Conservation (phyloP, 2,888 invertebrate genomes). For the Chesias legatella region DNA sequence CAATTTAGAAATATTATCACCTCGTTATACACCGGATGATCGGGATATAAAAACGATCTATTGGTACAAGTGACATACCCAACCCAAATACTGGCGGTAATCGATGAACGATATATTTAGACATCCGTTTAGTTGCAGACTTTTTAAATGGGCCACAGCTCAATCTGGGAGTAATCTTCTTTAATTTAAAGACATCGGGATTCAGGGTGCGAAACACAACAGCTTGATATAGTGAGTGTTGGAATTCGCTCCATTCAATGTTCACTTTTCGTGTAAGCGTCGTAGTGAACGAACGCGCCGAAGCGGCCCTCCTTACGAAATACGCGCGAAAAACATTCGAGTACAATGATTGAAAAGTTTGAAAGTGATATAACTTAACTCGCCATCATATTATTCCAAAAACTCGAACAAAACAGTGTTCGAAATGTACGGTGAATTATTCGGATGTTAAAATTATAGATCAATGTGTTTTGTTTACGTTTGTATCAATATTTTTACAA, state of each 20-base stretch:
- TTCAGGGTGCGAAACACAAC: conserved; percentile 44
- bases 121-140: conserved; percentile 24
- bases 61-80: conserved; percentile 17
- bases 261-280: conserved; percentile 55
- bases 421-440: conserved; percentile 21
- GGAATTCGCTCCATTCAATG: conserved; percentile 40
- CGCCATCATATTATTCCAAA: conserved; percentile 20
- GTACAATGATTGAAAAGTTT: conserved; percentile 42
- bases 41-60: conserved; percentile 7
- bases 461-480: conserved; percentile 22
- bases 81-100: conserved; percentile 28
- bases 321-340: conserved; percentile 31
- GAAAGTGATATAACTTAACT: conserved; percentile 45
- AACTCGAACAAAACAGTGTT: conserved; percentile 11
- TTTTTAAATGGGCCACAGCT: conserved; percentile 37
- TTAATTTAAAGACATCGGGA: conserved; percentile 45
- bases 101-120: conserved; percentile 28
- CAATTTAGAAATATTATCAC: conserved; percentile 10
- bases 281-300: conserved; percentile 49
- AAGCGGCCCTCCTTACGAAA: conserved; percentile 26
- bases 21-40: conserved; percentile 15
- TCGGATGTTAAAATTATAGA: conserved; percentile 22
- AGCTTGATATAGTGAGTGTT: conserved; percentile 36
- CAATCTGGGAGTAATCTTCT: conserved; percentile 47
- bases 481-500: neutral